Evolutionary conservation across 92 coral and sea anemone genomes (phyloP).

Genomic region (Siderastrea siderea): DNA sequence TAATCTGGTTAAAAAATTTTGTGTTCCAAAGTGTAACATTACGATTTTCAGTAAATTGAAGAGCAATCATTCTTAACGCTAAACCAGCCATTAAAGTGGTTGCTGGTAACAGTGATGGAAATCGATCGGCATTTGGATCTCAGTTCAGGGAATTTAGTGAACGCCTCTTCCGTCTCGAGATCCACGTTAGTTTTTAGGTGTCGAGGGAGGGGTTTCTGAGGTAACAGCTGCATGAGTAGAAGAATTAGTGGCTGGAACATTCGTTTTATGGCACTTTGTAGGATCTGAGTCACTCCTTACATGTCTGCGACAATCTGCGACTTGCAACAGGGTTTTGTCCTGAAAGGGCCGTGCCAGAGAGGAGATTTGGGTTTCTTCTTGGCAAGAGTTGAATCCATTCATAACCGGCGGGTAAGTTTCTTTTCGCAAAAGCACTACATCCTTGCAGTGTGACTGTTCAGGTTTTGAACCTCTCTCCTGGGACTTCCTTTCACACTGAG

Average conservation of each 20-base stretch:
- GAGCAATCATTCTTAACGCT: too few relatives aligned
- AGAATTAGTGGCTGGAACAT: not conserved
- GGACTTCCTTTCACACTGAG: not conserved
- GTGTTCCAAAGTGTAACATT: too few relatives aligned
- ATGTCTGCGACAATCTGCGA: conserved; percentile 22
- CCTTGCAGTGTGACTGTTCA: not conserved
- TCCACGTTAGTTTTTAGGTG: too few relatives aligned
- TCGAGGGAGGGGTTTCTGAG: not conserved
- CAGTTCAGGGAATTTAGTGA: conserved; percentile 22
- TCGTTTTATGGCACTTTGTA: conserved; percentile 23
- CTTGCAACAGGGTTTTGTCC: conserved; percentile 17
- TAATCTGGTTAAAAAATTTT: too few relatives aligned
- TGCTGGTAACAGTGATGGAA: too few relatives aligned
- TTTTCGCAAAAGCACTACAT: not conserved
- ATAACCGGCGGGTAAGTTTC: not conserved
- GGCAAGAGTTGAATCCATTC: not conserved
- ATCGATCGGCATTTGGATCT: too few relatives aligned
- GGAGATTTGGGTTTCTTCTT: not conserved
- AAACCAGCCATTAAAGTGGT: too few relatives aligned
- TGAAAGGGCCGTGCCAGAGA: not conserved
- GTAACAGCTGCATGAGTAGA: not conserved
- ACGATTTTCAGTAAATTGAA: too few relatives aligned
- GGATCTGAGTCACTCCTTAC: conserved; percentile 55
- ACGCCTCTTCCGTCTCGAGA: conserved; percentile 70
- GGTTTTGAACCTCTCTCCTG: not conserved